Conservation (phyloP, 2,888 invertebrate species). For the Epirrhoe alternata region DNA sequence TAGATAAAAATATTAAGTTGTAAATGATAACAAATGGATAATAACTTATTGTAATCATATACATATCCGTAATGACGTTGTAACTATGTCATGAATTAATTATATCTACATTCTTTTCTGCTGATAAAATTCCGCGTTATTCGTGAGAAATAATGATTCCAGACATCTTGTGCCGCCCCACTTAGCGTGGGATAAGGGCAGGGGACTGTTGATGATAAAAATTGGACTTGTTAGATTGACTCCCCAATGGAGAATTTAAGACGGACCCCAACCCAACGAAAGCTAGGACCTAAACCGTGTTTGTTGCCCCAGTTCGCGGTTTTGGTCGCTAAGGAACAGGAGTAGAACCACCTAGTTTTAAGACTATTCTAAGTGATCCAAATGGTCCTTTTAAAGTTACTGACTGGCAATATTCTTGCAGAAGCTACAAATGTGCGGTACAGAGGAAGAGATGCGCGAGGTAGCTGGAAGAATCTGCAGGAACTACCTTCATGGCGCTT, state of each 20-base stretch:
- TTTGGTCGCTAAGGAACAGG: too few species aligned
- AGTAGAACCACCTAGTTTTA: too few species aligned
- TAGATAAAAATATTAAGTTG: not conserved
- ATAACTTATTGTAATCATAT: not conserved
- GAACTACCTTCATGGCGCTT: slow-evolving; percentile 95
- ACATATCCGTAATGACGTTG: not conserved
- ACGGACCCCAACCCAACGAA: too few species aligned
- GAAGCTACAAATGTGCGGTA: slow-evolving; percentile 87
- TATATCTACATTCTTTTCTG: not conserved
- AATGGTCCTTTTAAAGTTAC: too few species aligned
- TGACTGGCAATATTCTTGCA: slow-evolving; percentile 47
- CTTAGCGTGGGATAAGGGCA: too few species aligned
- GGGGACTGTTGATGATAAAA: too few species aligned
- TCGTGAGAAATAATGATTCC: not conserved
- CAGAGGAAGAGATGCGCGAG: slow-evolving; percentile 91
- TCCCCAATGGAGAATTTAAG: too few species aligned
- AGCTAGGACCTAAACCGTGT: too few species aligned
- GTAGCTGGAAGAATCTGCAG: slow-evolving; percentile 94
- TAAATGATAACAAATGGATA: not conserved
- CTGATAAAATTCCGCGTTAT: not conserved
- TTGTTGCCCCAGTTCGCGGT: too few species aligned
- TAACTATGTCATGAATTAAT: not conserved
- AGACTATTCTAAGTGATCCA: too few species aligned
- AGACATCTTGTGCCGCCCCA: too few species aligned
- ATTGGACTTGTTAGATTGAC: too few species aligned